Evolutionary conservation across 1,140 invertebrate genomes (phyloP), one percentile per base, ranked within the genome.

Genomic region (Formica exsecta): DNA sequence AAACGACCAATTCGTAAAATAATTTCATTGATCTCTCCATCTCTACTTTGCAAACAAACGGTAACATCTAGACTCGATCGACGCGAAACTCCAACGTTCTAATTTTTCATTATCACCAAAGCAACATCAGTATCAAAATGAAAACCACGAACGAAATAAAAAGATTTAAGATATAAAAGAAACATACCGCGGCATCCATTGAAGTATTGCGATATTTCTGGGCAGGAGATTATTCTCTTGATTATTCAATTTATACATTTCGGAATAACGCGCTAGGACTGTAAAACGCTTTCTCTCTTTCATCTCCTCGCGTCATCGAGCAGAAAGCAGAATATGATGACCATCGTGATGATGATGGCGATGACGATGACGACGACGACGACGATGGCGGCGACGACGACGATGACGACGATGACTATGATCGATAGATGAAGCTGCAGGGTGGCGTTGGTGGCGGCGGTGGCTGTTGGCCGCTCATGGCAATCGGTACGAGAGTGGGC

Each of bases 361-460:
- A 77, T 85, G 48, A 51, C 5, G 85, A 29, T 71, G 68, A 86
- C 88, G 90, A 87, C 88, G 90, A 95, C 95, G 88, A 86, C 22
- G 87, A 84, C 2, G 71, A 29, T 62, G 79, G 70, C 87, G 81
- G 64, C 86, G 84, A 36, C 70, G 83, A 79, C 59, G 88, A 70
- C 73, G 84, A 54, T 68, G 62, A 71, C 74, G 87, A 86, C 88
- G 90, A 89, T 87, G 90, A 95, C 96, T 96, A 96, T 94, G 96
- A 96, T 85, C 96, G 95, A 92, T 96, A 97, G 80, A 96, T 97
- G 92, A 96, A 96, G 88, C 96, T 96, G 95, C 95, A 96, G 80
- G 96, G 96, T 85, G 96, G 96, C 87, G 96, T 96, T 71, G 96
- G 96, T 68, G 96, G 96, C 87, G 96, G 96, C 86, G 96, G 96